Evolutionary conservation across 23 tunicate genomes (phyloP).

Genomic region (Ciona savignyi): DNA sequence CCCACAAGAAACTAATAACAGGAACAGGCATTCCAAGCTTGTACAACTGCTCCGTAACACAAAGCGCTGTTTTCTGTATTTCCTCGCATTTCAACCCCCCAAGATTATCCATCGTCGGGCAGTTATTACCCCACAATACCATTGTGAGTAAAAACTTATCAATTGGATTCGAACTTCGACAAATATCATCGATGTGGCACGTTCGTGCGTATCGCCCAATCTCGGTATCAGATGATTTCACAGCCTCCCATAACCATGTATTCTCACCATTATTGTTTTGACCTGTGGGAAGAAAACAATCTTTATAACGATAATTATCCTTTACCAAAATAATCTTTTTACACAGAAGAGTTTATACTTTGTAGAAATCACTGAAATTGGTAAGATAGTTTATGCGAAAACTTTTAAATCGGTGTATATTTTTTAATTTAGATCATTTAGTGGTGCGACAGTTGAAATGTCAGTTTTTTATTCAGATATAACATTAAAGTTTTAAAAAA

Average conservation of each 20-base stretch:
- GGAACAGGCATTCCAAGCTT: conserved; percentile 27
- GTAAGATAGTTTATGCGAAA: no score
- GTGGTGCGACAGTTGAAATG: no score
- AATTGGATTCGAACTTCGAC: conserved; percentile 2
- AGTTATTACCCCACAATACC: conserved; percentile 23
- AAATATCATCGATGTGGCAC: neutral
- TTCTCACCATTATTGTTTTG: conserved; percentile 5
- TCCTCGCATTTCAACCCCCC: neutral
- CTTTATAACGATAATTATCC: no score
- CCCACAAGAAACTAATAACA: conserved; percentile 27
- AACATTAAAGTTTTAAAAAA: no score
- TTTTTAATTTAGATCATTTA: no score
- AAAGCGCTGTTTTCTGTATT: neutral
- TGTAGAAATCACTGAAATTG: no score
- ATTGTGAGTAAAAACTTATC: conserved; percentile 9
- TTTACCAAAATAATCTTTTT: no score
- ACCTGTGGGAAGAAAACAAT: no score
- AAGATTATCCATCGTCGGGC: conserved; percentile 4
- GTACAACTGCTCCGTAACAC: conserved; percentile 10
- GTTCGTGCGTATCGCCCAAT: neutral
- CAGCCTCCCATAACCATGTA: conserved; percentile 15
- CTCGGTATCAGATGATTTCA: conserved; percentile 4
- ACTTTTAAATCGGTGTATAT: no score
- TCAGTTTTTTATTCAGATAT: no score
- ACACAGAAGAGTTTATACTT: no score